These are phyloP conservation scores for Phasianus colchicus DNA, from an alignment of 2,113 vertebrate genomes.

Conservation along the genomic window DNA sequence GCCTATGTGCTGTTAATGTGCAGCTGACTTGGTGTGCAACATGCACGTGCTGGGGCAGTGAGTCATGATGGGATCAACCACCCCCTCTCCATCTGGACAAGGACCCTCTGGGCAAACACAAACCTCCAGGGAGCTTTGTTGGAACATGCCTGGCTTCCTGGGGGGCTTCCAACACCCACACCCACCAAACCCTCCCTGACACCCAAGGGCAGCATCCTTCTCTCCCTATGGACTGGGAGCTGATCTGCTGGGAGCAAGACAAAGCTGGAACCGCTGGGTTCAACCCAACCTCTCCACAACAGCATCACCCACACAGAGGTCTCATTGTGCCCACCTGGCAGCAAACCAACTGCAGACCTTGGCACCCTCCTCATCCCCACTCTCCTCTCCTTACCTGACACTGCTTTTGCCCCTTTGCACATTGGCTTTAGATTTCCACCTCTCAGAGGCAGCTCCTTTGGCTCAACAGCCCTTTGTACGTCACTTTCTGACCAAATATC, in stretches of 20 bases:
- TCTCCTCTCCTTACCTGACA: not conserved
- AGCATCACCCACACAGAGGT: not conserved
- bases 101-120: not conserved
- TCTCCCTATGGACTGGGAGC: accelerated
- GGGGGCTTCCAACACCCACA: not conserved
- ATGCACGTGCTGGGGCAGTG: not conserved
- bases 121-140: not conserved
- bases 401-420: not conserved
- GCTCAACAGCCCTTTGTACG: not conserved
- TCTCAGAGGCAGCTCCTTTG: not conserved
- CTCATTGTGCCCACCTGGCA: too few relatives aligned
- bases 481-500: constrained; percentile 37
- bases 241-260: not conserved
- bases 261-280: not conserved
- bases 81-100: not conserved
- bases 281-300: accelerated
- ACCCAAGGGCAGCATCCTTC: not conserved
- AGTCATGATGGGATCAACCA: accelerated
- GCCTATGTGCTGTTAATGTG: accelerated
- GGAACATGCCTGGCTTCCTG: not conserved
- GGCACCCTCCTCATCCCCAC: not conserved
- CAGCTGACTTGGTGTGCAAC: not conserved
- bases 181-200: not conserved
- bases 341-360: not conserved
- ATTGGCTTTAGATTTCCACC: accelerated